Base-by-base conservation (phyloP, 2,797 vertebrate species). In the Strix occidentalis region DNA sequence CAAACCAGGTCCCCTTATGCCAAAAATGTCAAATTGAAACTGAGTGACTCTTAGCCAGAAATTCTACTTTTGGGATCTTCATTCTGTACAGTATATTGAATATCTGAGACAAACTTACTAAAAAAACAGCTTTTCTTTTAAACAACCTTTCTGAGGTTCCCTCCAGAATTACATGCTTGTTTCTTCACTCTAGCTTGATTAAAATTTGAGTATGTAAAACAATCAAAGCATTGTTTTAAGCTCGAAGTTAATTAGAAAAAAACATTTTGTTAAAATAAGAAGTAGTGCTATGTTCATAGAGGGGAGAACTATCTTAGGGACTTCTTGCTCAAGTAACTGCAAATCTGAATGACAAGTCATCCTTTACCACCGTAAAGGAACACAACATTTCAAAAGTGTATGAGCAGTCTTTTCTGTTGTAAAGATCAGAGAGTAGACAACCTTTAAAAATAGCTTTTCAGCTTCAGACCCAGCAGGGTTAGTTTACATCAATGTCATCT, bases 81-180 rank as follows among this genome's bases (percentile, higher is more conserved):
- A 21, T 68, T 86, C 13, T 54, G 7, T 35, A 41, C 13, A 41
- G 2, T 45, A 16, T 28, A 33, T 18, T 63, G 19, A 77, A 45
- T 41, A 75, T 26, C 7, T 50, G 20, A 86, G 37, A 80, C 16
- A 93, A 82, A 77, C 2, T 4, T 21, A 23, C 2, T 2, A 63
- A 61, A 81, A 57, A 50, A 5, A 0, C 8, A 66, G 2, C 2
- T 80, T 80, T 70, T 48, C 5, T 94, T 60, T 51, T 51, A 54
- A 88, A 37, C 2, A 6, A 37, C 2, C 5, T 82, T 82, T 82
- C 31, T 12, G 35, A 53, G 10, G 10, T 26, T 82, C 3, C 3
- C 1, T n/a, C 4, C 3, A 50, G 9, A 90, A 84, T 5, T 15
- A 0, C 48, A n/a, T 29, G 24, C 1, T 60, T 50, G 1, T 53